Percentiles rank a stretch among this genome's conserved stretches.
Evolutionary conservation across 2,797 vertebrate species (phyloP).

Genomic region (Phalloptychus januarius): DNA sequence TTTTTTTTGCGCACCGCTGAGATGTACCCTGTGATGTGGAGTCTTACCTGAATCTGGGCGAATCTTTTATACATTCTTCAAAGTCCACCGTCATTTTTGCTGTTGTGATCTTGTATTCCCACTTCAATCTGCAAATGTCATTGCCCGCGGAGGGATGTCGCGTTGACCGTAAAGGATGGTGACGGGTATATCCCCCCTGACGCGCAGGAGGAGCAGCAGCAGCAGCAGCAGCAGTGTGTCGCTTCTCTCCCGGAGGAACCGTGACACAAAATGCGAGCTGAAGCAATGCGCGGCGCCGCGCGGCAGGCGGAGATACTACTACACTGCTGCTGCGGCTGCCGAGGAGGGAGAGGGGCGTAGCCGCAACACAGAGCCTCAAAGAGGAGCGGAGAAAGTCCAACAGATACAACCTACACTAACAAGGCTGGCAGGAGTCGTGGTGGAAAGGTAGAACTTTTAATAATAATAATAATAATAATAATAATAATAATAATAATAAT

Average conservation of each 20-base stretch:
- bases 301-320: slow-evolving; percentile 61
- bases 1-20: slow-evolving; percentile 62
- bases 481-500: background rate
- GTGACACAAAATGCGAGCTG: slow-evolving; percentile 64
- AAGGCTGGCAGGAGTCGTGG: slow-evolving; percentile 11
- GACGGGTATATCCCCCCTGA: slow-evolving; percentile 49
- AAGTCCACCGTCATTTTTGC: slow-evolving; percentile 96
- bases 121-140: slow-evolving; percentile 72
- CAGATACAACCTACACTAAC: slow-evolving; percentile 12
- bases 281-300: slow-evolving; percentile 15
- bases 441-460: background rate
- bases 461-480: background rate
- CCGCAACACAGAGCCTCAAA: slow-evolving; percentile 28
- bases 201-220: slow-evolving; percentile 31
- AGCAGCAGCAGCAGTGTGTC: slow-evolving; percentile 54
- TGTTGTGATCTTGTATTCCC: slow-evolving; percentile 64
- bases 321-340: slow-evolving; percentile 40
- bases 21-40: slow-evolving; percentile 27
- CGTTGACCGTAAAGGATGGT: slow-evolving; percentile 48
- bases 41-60: slow-evolving; percentile 92
- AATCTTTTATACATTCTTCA: slow-evolving; percentile 98
- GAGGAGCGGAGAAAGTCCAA: slow-evolving; percentile 40
- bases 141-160: slow-evolving; percentile 63
- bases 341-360: slow-evolving; percentile 55
- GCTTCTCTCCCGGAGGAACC: slow-evolving; percentile 62